A percentile compares a stretch with the other conserved stretches of the same genome.
These are phyloP conservation scores for Erpobdella octoculata DNA, from an alignment of 2,888 invertebrate genomes.

Conservation along the genomic window DNA sequence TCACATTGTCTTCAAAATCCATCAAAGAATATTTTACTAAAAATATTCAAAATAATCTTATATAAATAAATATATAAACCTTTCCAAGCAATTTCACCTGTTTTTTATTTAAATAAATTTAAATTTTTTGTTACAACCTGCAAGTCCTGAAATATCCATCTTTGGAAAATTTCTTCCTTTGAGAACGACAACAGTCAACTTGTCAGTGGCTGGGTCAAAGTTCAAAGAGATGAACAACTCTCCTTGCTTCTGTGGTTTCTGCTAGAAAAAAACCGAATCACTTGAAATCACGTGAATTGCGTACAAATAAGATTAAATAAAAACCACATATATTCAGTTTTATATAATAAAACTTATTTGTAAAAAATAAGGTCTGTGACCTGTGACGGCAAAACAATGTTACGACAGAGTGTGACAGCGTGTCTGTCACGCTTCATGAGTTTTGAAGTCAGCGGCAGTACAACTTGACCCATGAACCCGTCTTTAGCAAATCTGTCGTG, in stretches of 20 bases:
- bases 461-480: conserved; percentile 15
- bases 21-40: not conserved
- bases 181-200: conserved; percentile 87
- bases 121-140: conserved; percentile 56
- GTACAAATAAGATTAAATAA: not conserved
- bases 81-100: too few relatives aligned
- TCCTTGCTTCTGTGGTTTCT: conserved; percentile 63
- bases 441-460: conserved; percentile 10
- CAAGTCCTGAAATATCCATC: conserved; percentile 93
- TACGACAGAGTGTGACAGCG: conserved; percentile 15
- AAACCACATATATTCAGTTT: not conserved
- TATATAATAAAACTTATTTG: not conserved
- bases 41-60: not conserved
- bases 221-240: conserved; percentile 90
- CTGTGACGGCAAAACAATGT: not conserved
- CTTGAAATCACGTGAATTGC: not conserved
- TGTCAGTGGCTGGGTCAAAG: conserved; percentile 92
- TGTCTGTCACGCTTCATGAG: conserved; percentile 14
- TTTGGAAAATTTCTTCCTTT: conserved; percentile 94
- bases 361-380: not conserved
- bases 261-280: not conserved
- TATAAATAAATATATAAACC: not conserved
- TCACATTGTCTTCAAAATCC: not conserved
- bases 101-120: too few relatives aligned
- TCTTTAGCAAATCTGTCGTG: conserved; percentile 83